A percentile compares a stretch with the other conserved stretches of the same genome.
phyloP scores from a whole-genome alignment of 2,113 vertebrate genomes.

The Muscicapa adusta region DNA sequence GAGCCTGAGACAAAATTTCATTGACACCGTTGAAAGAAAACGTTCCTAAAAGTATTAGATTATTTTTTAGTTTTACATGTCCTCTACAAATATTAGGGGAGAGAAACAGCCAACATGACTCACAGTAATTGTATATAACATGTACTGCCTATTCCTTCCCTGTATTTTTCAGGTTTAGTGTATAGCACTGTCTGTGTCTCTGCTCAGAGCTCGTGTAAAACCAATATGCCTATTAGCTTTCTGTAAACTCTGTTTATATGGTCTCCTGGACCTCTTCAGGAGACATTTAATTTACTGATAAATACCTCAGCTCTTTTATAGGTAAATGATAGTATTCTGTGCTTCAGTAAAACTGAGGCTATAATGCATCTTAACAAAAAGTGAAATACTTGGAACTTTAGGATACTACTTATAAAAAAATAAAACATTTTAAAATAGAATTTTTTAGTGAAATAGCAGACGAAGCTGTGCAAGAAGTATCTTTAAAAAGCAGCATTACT shows the following conservation, averaged over 20 bases:
- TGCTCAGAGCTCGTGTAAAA: neutral
- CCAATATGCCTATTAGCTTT: neutral
- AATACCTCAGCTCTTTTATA: neutral
- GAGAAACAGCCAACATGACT: rapidly evolving
- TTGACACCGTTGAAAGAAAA: neutral
- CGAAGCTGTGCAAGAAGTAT: neutral
- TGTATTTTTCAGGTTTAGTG: neutral
- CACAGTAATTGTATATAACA: neutral
- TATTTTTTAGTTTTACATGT: neutral
- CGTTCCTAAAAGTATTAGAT: neutral
- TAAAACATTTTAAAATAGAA: neutral
- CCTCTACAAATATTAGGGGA: neutral
- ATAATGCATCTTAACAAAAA: neutral
- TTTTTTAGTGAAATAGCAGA: neutral
- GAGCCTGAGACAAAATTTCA: neutral
- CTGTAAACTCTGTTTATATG: neutral
- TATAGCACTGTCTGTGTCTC: neutral
- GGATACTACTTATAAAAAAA: neutral
- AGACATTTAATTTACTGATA: neutral
- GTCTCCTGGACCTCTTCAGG: neutral
- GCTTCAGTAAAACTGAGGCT: neutral
- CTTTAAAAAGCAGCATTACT: neutral
- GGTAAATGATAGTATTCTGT: neutral
- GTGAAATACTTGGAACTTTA: neutral
- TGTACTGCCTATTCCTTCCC: neutral